Base-by-base conservation (phyloP, 2,888 invertebrate species). In the Girardia tigrina region DNA sequence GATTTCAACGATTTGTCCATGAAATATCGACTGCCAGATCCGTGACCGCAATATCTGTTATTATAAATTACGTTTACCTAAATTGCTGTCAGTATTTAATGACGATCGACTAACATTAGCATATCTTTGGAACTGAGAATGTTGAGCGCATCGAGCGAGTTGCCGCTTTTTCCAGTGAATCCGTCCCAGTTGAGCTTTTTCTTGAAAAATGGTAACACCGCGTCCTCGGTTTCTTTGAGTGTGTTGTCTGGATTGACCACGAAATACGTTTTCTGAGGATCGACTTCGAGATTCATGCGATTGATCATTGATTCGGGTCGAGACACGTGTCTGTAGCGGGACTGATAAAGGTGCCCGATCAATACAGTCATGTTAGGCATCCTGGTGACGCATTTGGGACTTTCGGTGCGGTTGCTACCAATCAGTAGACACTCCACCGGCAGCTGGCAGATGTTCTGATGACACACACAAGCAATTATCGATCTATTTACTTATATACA, bases 21-120 rank as follows among this genome's bases (percentile, higher is more conserved):
- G 36, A 88, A 86, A 80, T 88, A 88, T 79, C 88, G 88, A 77
- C 87, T 87, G 0, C 90, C 90, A 81, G 88, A 88, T 0, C 90
- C 90, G 85, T 91, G 90, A 0, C 90, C 91, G 82, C 88, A 88
- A 82, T 90, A 90, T 72, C 90, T 90, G 81, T 36, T 36, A n/a
- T n/a, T n/a, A n/a, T n/a, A n/a, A n/a, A n/a, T n/a, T n/a, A n/a
- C n/a, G n/a, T n/a, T n/a, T n/a, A n/a, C n/a, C n/a, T n/a, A n/a
- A n/a, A n/a, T n/a, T n/a, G n/a, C n/a, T n/a, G n/a, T n/a, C n/a
- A n/a, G n/a, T n/a, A n/a, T n/a, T n/a, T n/a, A n/a, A n/a, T 8
- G 36, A 8, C 36, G 16, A 36, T 36, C 36, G 16, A 36, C 36
- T 12, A 12, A 36, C 36, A 36, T 36, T 16, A 36, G 16, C 16